phyloP scores from a whole-genome alignment of 2,113 vertebrate genomes.

The Nestor notabilis region DNA sequence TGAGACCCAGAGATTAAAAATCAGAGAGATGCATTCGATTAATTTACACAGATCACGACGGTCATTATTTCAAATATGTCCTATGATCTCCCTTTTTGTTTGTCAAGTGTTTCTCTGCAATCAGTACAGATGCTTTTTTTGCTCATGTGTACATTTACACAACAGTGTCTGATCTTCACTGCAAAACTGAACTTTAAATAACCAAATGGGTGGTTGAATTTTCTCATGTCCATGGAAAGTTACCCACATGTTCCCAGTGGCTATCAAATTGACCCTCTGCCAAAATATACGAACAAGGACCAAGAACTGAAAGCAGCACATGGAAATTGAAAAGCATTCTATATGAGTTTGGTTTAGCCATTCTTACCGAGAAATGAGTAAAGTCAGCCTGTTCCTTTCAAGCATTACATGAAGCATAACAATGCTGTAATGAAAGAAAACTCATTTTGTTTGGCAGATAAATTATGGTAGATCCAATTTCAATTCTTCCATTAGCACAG shows the following conservation, averaged over 20 bases:
- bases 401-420: background rate
- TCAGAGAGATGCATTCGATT: background rate
- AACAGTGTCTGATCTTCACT: background rate
- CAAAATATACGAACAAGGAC: fast-evolving
- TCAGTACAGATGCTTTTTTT: background rate
- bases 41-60: background rate
- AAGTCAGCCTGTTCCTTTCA: background rate
- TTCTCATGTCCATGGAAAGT: background rate
- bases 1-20: background rate
- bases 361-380: background rate
- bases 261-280: background rate
- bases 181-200: background rate
- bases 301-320: background rate
- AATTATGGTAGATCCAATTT: background rate
- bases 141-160: background rate
- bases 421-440: background rate
- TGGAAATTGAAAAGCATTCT: background rate
- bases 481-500: background rate
- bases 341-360: background rate
- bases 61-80: background rate
- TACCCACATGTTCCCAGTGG: background rate
- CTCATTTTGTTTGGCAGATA: background rate
- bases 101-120: background rate
- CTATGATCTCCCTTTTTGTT: background rate
- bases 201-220: background rate